Base-by-base conservation (phyloP, 2,113 vertebrate species). In the Limanda limanda region DNA sequence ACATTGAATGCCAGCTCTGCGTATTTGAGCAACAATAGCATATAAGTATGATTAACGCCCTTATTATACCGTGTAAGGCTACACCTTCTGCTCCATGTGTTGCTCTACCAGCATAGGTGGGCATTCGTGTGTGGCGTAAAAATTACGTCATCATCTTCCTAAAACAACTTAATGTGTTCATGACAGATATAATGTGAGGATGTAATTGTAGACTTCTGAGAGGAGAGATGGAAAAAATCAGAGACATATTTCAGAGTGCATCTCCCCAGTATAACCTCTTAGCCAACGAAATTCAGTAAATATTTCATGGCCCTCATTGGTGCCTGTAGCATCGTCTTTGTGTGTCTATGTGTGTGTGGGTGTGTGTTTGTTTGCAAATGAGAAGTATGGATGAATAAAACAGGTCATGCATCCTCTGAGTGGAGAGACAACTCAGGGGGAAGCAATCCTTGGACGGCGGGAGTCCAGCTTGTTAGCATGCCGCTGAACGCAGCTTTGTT, bases 381-480 rank as follows among this genome's bases (percentile, higher is more conserved):
- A 84, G 56, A 51, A 54, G 61, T 68, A 48, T 56, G 61, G 70
- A 62, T 80, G 42, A 85, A 82, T 48, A 47, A 71, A 63, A 63
- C 71, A 15, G 21, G 48, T 48, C 74, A 81, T 84, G 60, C 58
- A 72, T 83, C 76, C 79, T 79, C 68, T 75, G 45, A 79, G 57
- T 1, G 1, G n/a, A 47, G 45, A 79, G 52, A 52, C 58, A 48
- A 71, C 83, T 76, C 40, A 68, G 74, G 76, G 74, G 74, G 71
- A 66, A 62, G 51, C 37, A 68, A 67, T 85, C 82, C 60, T 77
- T 79, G 71, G 71, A 65, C 67, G 2, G 55, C 52, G 2, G 79
- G 68, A 60, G 67, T 71, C 42, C 62, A 47, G 68, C 88, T 87
- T 57, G 75, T 89, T 88, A 86, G 67, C 86, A 75, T 74, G 77